Evolutionary conservation across 2,797 vertebrate species (phyloP), one percentile per base, ranked within the genome.

Genomic region (Aeoliscus strigatus): DNA sequence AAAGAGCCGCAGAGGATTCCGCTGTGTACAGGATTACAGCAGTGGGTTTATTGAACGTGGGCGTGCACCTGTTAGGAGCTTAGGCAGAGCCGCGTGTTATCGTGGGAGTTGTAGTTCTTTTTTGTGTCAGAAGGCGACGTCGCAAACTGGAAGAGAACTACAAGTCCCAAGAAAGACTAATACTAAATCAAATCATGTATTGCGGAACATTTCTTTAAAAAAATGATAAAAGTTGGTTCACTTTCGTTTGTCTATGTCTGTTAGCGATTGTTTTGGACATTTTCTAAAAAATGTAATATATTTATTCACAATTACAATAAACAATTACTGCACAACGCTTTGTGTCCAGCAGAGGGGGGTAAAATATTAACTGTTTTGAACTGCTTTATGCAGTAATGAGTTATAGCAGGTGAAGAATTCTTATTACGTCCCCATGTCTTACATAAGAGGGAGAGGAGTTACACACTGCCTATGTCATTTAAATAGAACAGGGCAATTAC

Each of bases 11-110:
- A 64, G 45, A 74, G 45, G 57, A 60, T 27, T 63, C 62, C 39
- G 58, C 58, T 48, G 60, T 64, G 50, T 72, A 69, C 70, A 72
- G 81, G 88, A 89, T 91, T 88, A 88, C 78, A 52, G 79, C 70
- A 70, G 70, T 9, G 63, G 73, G 63, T 80, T 83, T 72, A 77
- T 58, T 77, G 35, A 48, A 57, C 70, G 87, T 85, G 52, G 85
- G 87, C 79, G 61, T 60, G 50, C 30, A 37, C 65, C 54, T 27
- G 55, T 26, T 27, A 16, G 42, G 18, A 29, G 69, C 13, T 81
- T 78, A 73, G 24, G n/a, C 0, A 14, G n/a, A 43, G 30, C 0
- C 1, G 30, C 5, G 53, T 10, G 3, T 73, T 41, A 66, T 76
- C 8, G 3, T 52, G 89, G 88, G 82, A 81, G 7, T 54, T 77